A percentile compares a stretch with the other conserved stretches of the same genome.
Conservation (phyloP, 2,797 vertebrate genomes). For the Chelon auratus region DNA sequence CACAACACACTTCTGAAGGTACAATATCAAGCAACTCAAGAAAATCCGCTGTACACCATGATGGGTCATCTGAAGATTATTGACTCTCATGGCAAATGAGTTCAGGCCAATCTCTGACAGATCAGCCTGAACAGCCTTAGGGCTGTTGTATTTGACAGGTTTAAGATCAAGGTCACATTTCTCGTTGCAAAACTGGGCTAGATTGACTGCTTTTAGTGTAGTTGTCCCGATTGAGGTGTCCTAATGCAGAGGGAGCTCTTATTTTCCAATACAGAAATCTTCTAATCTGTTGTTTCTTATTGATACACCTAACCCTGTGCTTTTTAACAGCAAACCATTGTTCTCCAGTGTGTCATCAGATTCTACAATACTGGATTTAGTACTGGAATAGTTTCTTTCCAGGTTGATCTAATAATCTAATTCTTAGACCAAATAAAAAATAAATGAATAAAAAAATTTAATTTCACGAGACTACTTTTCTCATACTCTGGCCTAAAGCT, state of each 20-base stretch:
- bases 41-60: background rate
- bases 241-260: background rate
- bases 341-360: no score
- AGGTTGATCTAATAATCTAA: no score
- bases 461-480: no score
- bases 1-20: background rate
- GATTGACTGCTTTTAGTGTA: background rate
- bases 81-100: slow-evolving; percentile 46
- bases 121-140: slow-evolving; percentile 17
- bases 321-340: no score
- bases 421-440: no score
- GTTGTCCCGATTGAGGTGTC: background rate
- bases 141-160: slow-evolving; percentile 27
- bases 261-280: background rate
- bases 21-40: background rate
- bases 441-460: no score
- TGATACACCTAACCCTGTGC: no score
- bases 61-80: slow-evolving; percentile 35
- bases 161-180: slow-evolving; percentile 49
- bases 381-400: no score
- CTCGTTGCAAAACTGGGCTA: background rate
- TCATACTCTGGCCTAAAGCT: no score
- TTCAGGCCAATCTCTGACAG: slow-evolving; percentile 37
- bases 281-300: no score
- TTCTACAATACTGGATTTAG: no score